Percentiles rank a stretch among this genome's conserved stretches.
phyloP scores from a whole-genome alignment of 2,113 vertebrate species.

The Telmatochromis sp. region DNA sequence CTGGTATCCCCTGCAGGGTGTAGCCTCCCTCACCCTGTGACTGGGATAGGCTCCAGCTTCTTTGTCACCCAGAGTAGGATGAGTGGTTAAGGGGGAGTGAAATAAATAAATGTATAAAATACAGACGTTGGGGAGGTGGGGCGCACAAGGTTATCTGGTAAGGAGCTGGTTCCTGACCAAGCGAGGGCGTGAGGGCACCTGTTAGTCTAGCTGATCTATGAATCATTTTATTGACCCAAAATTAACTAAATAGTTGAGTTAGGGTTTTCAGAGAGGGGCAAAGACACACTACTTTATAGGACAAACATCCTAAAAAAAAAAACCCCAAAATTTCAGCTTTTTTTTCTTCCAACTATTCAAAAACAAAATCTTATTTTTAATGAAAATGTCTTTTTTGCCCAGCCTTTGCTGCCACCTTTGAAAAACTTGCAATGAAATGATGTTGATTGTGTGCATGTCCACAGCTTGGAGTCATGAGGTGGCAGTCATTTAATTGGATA shows the following conservation, averaged over 20 bases:
- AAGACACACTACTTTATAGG: background rate
- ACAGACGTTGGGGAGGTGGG: background rate
- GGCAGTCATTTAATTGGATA: background rate
- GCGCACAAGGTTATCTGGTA: background rate
- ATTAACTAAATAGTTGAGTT: background rate
- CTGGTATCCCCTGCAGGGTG: background rate
- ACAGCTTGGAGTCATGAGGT: rapidly evolving
- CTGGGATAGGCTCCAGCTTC: background rate
- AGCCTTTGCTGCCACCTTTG: background rate
- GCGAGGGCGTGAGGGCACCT: background rate
- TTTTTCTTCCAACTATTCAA: rapidly evolving
- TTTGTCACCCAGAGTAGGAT: background rate
- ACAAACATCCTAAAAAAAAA: background rate
- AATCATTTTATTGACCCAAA: background rate
- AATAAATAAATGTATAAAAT: background rate
- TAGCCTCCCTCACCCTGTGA: background rate
- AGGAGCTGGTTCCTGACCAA: background rate
- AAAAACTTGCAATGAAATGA: background rate
- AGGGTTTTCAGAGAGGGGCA: rapidly evolving
- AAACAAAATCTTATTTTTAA: background rate
- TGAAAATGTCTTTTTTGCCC: background rate
- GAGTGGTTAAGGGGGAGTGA: background rate
- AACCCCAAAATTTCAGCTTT: background rate
- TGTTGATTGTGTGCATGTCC: background rate
- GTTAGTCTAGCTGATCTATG: background rate